These are phyloP conservation scores for Montipora efflorescens DNA, from an alignment of 64 coral and sea anemone genomes.

Conservation along the genomic window DNA sequence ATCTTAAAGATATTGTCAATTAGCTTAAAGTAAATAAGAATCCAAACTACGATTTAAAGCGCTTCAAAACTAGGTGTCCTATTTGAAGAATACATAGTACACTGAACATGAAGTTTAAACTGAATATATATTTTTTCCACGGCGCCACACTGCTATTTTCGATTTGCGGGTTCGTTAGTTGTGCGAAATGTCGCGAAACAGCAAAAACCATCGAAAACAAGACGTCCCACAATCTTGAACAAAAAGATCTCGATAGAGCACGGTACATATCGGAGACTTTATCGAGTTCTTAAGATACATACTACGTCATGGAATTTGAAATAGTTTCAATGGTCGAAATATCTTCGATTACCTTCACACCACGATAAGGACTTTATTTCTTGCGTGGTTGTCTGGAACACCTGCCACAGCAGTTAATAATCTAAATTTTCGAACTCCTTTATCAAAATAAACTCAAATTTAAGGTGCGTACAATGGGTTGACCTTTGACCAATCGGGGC, in stretches of 20 bases:
- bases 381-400: not conserved
- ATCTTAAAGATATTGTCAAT: constrained; percentile 13
- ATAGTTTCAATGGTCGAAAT: constrained; percentile 14
- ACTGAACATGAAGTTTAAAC: not conserved
- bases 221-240: constrained; percentile 8
- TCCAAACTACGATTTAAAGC: not conserved
- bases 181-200: constrained; percentile 9
- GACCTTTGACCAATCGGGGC: not conserved
- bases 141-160: constrained; percentile 1
- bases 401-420: constrained; percentile 42
- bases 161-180: constrained; percentile 28
- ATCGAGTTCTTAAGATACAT: not conserved
- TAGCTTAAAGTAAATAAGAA: not conserved
- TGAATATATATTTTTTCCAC: not conserved
- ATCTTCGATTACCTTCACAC: not conserved
- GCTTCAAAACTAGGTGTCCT: not conserved
- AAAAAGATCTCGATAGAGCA: not conserved
- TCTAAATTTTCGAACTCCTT: constrained; percentile 40
- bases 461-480: constrained; percentile 25
- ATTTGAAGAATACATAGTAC: not conserved
- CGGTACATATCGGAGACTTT: not conserved
- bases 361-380: constrained; percentile 37
- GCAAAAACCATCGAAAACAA: constrained; percentile 25
- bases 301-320: constrained; percentile 12
- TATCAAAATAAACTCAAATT: constrained; percentile 55